Percentiles rank a stretch among this genome's conserved stretches.
Evolutionary conservation across 2,797 vertebrate species (phyloP).

Genomic region (Falco cherrug): DNA sequence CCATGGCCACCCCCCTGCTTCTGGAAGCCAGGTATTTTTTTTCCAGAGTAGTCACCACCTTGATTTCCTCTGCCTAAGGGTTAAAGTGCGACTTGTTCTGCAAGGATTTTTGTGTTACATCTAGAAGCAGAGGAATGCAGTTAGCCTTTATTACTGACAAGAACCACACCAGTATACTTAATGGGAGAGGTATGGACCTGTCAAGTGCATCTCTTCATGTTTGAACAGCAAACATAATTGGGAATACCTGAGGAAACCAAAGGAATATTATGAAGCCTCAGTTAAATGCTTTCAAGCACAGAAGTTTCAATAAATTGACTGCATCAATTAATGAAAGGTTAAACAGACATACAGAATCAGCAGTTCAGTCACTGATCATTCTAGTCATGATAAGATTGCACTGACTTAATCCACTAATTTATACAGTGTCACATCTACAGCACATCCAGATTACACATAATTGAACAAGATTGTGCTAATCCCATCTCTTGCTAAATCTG

Average conservation of each 20-base stretch:
- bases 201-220: neutral
- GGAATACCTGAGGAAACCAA: neutral
- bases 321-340: neutral
- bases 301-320: neutral
- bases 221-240: neutral
- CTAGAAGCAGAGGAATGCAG: neutral
- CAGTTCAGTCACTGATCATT: neutral
- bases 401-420: neutral
- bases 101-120: neutral
- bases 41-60: no score
- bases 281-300: neutral
- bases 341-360: neutral
- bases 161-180: neutral
- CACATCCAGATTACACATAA: neutral
- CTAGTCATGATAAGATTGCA: neutral
- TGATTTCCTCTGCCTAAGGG: neutral
- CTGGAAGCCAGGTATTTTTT: neutral
- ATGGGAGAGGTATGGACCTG: neutral
- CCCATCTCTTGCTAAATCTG: neutral
- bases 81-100: neutral
- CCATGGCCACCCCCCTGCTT: neutral
- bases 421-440: neutral
- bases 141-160: neutral
- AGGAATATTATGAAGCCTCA: neutral
- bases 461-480: neutral